A percentile compares a stretch with the other conserved stretches of the same genome.
These are phyloP conservation scores for Cerastis leucographa DNA, from an alignment of 2,888 invertebrate genomes.

Conservation along the genomic window DNA sequence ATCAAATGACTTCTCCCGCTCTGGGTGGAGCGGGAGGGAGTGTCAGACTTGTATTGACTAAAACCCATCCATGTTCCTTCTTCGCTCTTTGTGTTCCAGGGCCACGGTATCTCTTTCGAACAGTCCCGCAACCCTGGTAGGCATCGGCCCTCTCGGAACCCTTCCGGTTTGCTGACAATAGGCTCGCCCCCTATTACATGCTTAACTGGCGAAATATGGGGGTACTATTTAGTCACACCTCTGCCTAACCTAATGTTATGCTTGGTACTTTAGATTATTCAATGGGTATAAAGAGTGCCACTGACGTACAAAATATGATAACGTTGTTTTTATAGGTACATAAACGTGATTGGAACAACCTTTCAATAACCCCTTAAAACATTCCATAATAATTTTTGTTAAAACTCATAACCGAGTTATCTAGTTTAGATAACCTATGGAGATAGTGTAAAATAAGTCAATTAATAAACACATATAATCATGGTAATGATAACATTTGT, in stretches of 20 bases:
- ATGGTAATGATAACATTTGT: neutral
- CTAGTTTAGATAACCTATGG: slow-evolving; percentile 20
- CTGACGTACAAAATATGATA: slow-evolving; percentile 20
- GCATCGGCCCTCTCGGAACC: too few relatives aligned
- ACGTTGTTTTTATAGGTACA: slow-evolving; percentile 22
- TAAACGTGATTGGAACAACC: slow-evolving; percentile 9
- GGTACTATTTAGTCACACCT: too few relatives aligned
- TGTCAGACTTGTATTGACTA: too few relatives aligned
- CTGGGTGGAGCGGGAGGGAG: too few relatives aligned
- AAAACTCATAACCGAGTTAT: neutral
- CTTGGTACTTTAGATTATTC: neutral
- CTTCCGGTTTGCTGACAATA: too few relatives aligned
- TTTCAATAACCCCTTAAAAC: slow-evolving; percentile 8
- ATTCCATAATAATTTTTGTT: slow-evolving; percentile 9
- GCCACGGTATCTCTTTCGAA: too few relatives aligned
- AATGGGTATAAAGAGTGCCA: slow-evolving; percentile 27
- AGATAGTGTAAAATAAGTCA: slow-evolving; percentile 14
- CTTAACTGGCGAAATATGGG: too few relatives aligned
- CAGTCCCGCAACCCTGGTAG: too few relatives aligned
- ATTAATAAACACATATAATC: neutral
- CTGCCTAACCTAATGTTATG: neutral
- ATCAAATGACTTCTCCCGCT: too few relatives aligned
- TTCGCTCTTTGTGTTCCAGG: too few relatives aligned
- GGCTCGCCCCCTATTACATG: too few relatives aligned
- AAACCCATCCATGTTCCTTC: too few relatives aligned